These are phyloP conservation scores for Platichthys flesus DNA, from an alignment of 2,113 vertebrate genomes.

Conservation along the genomic window DNA sequence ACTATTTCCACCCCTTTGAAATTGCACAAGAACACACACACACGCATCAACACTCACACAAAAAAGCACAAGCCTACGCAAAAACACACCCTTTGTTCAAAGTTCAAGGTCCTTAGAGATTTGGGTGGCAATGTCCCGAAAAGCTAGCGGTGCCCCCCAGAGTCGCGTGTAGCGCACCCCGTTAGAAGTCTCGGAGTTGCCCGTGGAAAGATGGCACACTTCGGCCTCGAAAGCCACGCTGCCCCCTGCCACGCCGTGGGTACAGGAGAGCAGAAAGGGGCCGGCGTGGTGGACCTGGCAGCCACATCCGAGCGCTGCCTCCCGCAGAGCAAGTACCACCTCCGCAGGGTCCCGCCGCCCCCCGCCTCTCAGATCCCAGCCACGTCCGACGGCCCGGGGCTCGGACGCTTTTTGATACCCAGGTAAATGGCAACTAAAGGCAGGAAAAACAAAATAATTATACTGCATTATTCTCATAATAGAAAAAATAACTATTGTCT, in stretches of 20 bases:
- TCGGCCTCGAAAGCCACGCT: slow-evolving; percentile 89
- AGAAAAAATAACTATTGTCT: too few relatives aligned
- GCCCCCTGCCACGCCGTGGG: slow-evolving; percentile 84
- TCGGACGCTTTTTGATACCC: slow-evolving; percentile 91
- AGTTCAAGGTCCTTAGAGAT: slow-evolving; percentile 89
- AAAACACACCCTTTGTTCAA: slow-evolving; percentile 70
- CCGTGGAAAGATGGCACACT: slow-evolving; percentile 89
- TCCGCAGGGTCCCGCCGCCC: slow-evolving; percentile 86
- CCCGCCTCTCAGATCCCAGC: slow-evolving; percentile 84
- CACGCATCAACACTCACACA: slow-evolving; percentile 34
- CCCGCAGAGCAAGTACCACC: slow-evolving; percentile 88
- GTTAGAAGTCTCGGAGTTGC: slow-evolving; percentile 83
- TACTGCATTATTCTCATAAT: neutral
- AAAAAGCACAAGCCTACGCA: slow-evolving; percentile 41
- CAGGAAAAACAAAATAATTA: neutral
- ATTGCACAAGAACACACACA: slow-evolving; percentile 50
- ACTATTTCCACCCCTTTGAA: slow-evolving; percentile 27
- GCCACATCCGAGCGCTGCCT: slow-evolving; percentile 86
- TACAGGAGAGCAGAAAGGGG: slow-evolving; percentile 92
- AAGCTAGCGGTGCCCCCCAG: slow-evolving; percentile 88
- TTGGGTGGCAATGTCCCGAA: slow-evolving; percentile 89
- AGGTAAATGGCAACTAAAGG: slow-evolving; percentile 93
- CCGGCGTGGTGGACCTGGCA: slow-evolving; percentile 88
- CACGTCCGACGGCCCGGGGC: slow-evolving; percentile 84
- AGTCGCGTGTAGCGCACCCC: slow-evolving; percentile 89